These are phyloP conservation scores for Odontomachus brunneus DNA, from an alignment of 1,140 invertebrate species.

Conservation along the genomic window DNA sequence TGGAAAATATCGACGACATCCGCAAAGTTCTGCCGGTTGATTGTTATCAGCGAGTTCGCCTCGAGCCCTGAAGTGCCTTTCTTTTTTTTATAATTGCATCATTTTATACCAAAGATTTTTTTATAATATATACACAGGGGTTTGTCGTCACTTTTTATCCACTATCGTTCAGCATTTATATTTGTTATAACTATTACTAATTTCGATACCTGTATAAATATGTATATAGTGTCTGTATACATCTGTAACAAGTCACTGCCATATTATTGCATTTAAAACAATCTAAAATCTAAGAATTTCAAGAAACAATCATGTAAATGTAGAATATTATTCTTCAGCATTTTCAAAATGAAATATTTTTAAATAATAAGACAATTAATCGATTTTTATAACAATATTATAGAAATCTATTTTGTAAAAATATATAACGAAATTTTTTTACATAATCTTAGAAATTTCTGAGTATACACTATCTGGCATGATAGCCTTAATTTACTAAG, in stretches of 20 bases:
- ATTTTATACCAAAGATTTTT: constrained; percentile 84
- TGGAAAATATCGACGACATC: constrained; percentile 95
- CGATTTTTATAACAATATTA: constrained; percentile 55
- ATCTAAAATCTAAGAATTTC: constrained; percentile 43
- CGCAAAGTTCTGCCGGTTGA: constrained; percentile 91
- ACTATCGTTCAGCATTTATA: constrained; percentile 56
- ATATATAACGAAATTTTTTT: constrained; percentile 22
- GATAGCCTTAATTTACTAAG: too few species aligned
- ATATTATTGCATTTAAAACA: constrained; percentile 41
- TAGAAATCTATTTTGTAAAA: constrained; percentile 30
- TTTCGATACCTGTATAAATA: constrained; percentile 73
- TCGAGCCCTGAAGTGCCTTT: constrained; percentile 86
- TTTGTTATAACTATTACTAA: constrained; percentile 67
- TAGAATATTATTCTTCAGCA: background rate
- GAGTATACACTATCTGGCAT: too few species aligned
- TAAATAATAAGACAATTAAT: constrained; percentile 46
- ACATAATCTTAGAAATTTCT: background rate
- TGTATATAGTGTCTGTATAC: constrained; percentile 77
- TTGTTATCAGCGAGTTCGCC: constrained; percentile 91
- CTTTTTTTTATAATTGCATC: constrained; percentile 57
- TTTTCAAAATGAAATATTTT: constrained; percentile 27
- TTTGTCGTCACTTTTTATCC: constrained; percentile 29
- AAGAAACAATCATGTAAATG: constrained; percentile 22
- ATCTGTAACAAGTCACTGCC: constrained; percentile 48
- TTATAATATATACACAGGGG: constrained; percentile 60